A percentile compares a stretch with the other conserved stretches of the same genome.
phyloP scores from a whole-genome alignment of 2,888 invertebrate species.

The Ormyrus labotus region DNA sequence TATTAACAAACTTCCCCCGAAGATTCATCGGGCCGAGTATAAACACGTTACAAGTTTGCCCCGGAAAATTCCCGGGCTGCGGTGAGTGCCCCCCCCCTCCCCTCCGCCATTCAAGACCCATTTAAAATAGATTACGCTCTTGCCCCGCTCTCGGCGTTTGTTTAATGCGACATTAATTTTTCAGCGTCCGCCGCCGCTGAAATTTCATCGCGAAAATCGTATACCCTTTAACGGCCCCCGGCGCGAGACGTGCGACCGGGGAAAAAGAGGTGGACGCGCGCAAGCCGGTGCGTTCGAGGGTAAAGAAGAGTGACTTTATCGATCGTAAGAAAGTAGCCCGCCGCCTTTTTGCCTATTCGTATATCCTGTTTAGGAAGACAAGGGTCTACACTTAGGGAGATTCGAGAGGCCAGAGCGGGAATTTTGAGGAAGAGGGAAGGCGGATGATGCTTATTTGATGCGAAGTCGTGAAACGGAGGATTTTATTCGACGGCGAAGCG shows the following conservation, averaged over 20 bases:
- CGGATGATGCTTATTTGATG: not conserved
- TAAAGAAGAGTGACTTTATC: no score
- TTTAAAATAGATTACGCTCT: conserved; percentile 43
- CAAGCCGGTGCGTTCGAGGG: no score
- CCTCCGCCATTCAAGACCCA: conserved; percentile 22
- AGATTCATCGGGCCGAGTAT: conserved; percentile 26
- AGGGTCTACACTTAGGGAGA: no score
- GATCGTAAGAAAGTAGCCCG: no score
- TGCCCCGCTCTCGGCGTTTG: not conserved
- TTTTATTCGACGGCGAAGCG: no score
- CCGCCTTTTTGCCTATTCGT: no score
- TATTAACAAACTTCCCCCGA: conserved; percentile 36
- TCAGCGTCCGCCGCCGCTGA: not conserved
- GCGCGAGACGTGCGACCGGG: not conserved
- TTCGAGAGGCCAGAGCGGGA: no score
- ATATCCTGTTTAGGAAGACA: no score
- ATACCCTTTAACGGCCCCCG: no score
- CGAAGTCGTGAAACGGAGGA: no score
- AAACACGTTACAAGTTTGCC: conserved; percentile 33
- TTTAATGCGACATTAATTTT: conserved; percentile 46
- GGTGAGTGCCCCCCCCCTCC: not conserved
- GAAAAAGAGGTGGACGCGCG: no score
- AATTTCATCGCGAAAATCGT: no score
- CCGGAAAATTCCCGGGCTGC: not conserved
- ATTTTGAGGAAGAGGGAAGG: not conserved